Evolutionary conservation across 1,140 invertebrate species (phyloP).

Genomic region (Drosophila leontia): DNA sequence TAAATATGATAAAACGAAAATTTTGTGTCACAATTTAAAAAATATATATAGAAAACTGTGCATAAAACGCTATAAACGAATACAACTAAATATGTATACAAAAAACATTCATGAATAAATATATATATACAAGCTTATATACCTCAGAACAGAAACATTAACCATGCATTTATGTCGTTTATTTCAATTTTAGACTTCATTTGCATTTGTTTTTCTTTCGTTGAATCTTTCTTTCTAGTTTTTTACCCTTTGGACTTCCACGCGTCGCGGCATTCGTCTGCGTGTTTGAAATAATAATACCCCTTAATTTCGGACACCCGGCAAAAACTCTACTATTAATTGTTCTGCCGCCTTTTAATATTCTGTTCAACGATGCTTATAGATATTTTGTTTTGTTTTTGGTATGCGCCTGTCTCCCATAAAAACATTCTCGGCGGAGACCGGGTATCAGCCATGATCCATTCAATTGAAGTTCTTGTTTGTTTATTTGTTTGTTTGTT

Average conservation of each 20-base stretch:
- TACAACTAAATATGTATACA: conserved; percentile 27
- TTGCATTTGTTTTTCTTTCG: conserved; percentile 52
- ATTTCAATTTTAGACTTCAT: conserved; percentile 46
- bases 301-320: conserved; percentile 57
- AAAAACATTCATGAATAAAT: conserved; percentile 42
- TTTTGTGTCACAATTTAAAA: conserved; percentile 39
- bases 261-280: conserved; percentile 61
- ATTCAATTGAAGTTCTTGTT: conserved; percentile 60
- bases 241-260: conserved; percentile 55
- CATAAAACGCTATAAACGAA: conserved; percentile 60
- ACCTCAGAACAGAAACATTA: conserved; percentile 54
- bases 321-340: conserved; percentile 37
- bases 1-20: no score
- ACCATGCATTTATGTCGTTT: conserved; percentile 72
- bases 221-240: conserved; percentile 23
- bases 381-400: conserved; percentile 40
- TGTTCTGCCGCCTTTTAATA: conserved; percentile 44
- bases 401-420: conserved; percentile 41
- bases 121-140: conserved; percentile 52
- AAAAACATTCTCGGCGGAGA: conserved; percentile 30
- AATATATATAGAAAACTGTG: conserved; percentile 60
- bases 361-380: conserved; percentile 20
- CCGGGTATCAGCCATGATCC: conserved; percentile 1
- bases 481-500: conserved; percentile 50
- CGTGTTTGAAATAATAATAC: conserved; percentile 67